Base-by-base conservation (phyloP, 1,140 invertebrate genomes). In the Cotesia typhae region DNA sequence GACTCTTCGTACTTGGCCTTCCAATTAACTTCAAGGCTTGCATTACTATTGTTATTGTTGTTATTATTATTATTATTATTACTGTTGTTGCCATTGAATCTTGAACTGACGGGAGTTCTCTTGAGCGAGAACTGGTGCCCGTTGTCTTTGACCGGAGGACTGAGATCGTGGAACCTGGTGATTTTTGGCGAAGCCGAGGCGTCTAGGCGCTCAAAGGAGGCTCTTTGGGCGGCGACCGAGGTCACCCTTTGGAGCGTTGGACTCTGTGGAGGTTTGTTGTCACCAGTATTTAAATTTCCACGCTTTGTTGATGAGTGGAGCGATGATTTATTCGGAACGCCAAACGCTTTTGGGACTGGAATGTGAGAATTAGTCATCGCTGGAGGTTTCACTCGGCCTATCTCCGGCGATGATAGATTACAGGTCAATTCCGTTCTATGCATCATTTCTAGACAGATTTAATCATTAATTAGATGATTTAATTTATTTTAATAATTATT, bases 1-100 rank as follows among this genome's bases (percentile, higher is more conserved):
- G 90, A 88, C 20, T 93, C 91, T 70, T 92, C 91, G 76, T 88
- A 92, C 82, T 91, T 91, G 41, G 78, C 84, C 83, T 89, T 91
- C 91, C 91, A 93, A 68, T 75, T 89, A 88, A 79, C 57, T 78
- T 71, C 83, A 1, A 28, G 14, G 37, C 7, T 60, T 1, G 36
- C 20, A 51, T 71, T 20, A 1, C 20, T 66, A 14, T 57, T n/a
- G 5, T 76, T 70, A 68, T 68, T 68, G 38, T 60, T 63, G n/a
- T 63, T 60, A 37, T 66, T 71, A 36, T 67, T 67, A 67, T 60
- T 63, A n/a, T 63, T 60, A 37, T 66, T 71, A 36, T 67, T 67
- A 67, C 61, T 72, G 61, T 12, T 71, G 14, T 14, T 74, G 14
- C 69, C 63, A 67, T 71, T 71, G 35, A 67, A 37, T 4, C 53